Base-by-base conservation (phyloP, 2,888 invertebrate species). In the Sminthurinus aureus region DNA sequence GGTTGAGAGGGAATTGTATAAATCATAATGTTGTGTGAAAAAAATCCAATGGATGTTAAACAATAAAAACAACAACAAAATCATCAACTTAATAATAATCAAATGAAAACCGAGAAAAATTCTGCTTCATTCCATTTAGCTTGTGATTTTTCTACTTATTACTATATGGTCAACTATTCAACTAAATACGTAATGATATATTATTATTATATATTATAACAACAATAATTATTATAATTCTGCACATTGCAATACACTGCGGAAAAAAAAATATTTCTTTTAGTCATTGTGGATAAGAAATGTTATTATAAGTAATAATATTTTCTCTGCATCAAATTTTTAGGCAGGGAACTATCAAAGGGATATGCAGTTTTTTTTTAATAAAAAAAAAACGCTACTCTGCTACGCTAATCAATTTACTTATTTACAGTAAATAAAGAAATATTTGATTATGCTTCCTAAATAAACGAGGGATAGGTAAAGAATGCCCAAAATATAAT, bases 31-130 rank as follows among this genome's bases (percentile, higher is more conserved):
- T 38, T 38, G 38, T 38, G 38, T 38, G 6, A 82, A 82, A 38
- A 79, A 52, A 83, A 78, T 67, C 64, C 79, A 78, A 76, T 38
- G 81, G 74, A 22, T 26, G 69, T 71, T 51, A 73, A 71, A 81
- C 58, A 69, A 69, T 24, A 22, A 38, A 69, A 73, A 24, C 24
- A 73, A 24, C 24, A 69, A 69, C 73, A 22, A 38, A 69, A 73
- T 73, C 24, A 73, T 73, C 24, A 73, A 73, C 73, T 52, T 78
- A 79, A 38, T 78, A 79, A 38, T 58, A 58, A 58, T 58, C 58
- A 58, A 71, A 22, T 71, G 71, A 77, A 79, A 71, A 80, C 26
- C 26, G 71, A 15, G 58, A 11, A 38, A 38, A 38, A 38, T 38
- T 38, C 38, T 38, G 38, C 38, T 38, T 67, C 26, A 71, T 71